Base-by-base conservation (phyloP, 2,797 vertebrate genomes). In the Sebastes trivittatus region DNA sequence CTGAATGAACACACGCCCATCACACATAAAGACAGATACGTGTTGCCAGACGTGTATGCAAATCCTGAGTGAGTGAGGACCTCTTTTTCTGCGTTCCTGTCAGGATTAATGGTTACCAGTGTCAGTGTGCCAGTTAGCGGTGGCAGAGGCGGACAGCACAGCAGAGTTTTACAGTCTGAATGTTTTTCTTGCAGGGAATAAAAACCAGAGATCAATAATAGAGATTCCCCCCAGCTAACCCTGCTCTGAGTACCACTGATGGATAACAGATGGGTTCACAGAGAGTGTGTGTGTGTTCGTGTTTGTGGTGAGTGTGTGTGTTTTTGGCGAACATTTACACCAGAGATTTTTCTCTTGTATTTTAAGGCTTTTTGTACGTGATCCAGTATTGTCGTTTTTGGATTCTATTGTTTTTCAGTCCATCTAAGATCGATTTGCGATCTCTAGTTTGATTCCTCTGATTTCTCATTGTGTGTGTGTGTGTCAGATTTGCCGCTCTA, bases 261-360 rank as follows among this genome's bases (percentile, higher is more conserved):
- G 88, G 88, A 87, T 88, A 91, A 84, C 91, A 94, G 91, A 95
- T 93, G 91, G 89, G 85, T 85, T 85, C 75, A 30, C 79, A 79
- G 69, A 52, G 74, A 27, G 73, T 69, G 84, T 78, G 62, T 75
- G 75, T 46, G 46, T 54, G 76, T 70, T 34, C 27, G 55, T 59
- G 74, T 75, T 16, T 46, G 42, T 46, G 16, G 42, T 46, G 38
- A 14, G 38, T 42, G 38, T 77, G 38, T 42, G 86, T 77, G 80
- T 75, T 34, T 84, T 70, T 81, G 55, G 14, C 54, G 49, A 36
- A 59, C 32, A 65, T 83, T 74, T 83, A 18, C 67, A 70, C 58
- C 23, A 60, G 68, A 75, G 60, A 63, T 62, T 63, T 68, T 58
- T 52, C 71, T 25, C 30, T 67, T 14, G 25, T 32, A 27, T 61